Base-by-base conservation (phyloP, 37 sponge, comb jelly and placozoan genomes). In the Ianthella basta region DNA sequence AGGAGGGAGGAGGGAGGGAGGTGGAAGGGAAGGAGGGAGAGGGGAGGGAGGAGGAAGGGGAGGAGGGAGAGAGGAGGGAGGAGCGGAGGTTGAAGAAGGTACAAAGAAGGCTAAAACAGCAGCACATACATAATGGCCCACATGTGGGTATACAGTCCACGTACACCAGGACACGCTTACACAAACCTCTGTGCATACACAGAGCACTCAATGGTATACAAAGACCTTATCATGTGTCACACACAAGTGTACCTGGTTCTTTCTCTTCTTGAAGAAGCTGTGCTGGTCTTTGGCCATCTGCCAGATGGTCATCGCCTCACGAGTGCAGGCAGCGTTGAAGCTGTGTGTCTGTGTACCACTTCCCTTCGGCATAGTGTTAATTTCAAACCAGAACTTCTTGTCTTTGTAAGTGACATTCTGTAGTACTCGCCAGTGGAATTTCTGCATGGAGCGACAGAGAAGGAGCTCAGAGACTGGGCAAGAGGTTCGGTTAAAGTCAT, bases 201-300 rank as follows among this genome's bases (percentile, higher is more conserved):
- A 41, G 54, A 53, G 16, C 37, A 53, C 53, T 75, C 78, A 50
- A 1, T 75, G 12, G 27, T 10, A n/a, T 29, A 27, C 64, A 3
- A 13, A 18, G 37, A 13, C 37, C 44, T 50, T 36, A 75, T 39
- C 25, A 53, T n/a, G 78, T 10, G 4, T 29, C 64, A 29, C 24
- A 61, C 29, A 27, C 29, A 10, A 15, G 25, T 1, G 21, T 23
- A 75, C 65, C 72, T 38, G 27, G 54, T 21, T 33, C 32, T 38
- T 55, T 41, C 70, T 78, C 40, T 72, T 54, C 40, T 55, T 50
- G 41, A 55, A 91, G 80, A 94, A 91, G 65, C 75, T 85, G 81
- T 94, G 94, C 84, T 94, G 94, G 59, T 88, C 89, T 10, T 87
- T 83, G 4, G 91, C 94, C 91, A 88, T 94, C 83, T 88, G 85